Evolutionary conservation across 1,140 invertebrate genomes (phyloP).

Genomic region (Bombus sibiricus): DNA sequence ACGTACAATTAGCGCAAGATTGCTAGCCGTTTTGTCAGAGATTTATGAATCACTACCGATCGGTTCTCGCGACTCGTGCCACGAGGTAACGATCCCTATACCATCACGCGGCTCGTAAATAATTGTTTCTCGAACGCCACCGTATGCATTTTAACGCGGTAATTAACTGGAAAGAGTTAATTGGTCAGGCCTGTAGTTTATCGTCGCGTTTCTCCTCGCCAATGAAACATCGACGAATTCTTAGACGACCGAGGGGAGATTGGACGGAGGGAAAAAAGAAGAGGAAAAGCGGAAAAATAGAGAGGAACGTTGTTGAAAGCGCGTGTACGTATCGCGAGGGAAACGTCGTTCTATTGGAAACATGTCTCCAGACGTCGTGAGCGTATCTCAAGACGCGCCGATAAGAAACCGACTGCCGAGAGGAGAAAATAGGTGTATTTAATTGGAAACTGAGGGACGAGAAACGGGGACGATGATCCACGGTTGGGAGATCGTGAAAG

Average conservation of each 20-base stretch:
- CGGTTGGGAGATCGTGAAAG: not conserved
- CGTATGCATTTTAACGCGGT: slow-evolving; percentile 13
- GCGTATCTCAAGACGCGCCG: slow-evolving; percentile 39
- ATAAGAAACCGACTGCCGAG: slow-evolving; percentile 26
- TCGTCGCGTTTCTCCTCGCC: not conserved
- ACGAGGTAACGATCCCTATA: slow-evolving; percentile 9
- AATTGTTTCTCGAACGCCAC: slow-evolving; percentile 24
- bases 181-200: not conserved
- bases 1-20: slow-evolving; percentile 43
- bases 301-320: not conserved
- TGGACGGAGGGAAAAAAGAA: not conserved
- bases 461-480: not conserved
- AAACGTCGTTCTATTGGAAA: slow-evolving; percentile 51
- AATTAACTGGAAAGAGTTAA: slow-evolving; percentile 18
- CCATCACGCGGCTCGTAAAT: slow-evolving; percentile 13
- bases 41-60: slow-evolving; percentile 42
- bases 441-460: slow-evolving; percentile 34
- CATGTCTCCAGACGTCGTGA: slow-evolving; percentile 39
- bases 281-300: not conserved
- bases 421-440: slow-evolving; percentile 48
- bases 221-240: not conserved
- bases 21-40: slow-evolving; percentile 16
- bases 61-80: slow-evolving; percentile 15
- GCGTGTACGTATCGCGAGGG: slow-evolving; percentile 38
- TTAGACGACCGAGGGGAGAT: not conserved